Percentiles rank a stretch among this genome's conserved stretches.
These are phyloP conservation scores for Sterrhoptilus dennistouni DNA, from an alignment of 2,113 vertebrate species.

Conservation along the genomic window DNA sequence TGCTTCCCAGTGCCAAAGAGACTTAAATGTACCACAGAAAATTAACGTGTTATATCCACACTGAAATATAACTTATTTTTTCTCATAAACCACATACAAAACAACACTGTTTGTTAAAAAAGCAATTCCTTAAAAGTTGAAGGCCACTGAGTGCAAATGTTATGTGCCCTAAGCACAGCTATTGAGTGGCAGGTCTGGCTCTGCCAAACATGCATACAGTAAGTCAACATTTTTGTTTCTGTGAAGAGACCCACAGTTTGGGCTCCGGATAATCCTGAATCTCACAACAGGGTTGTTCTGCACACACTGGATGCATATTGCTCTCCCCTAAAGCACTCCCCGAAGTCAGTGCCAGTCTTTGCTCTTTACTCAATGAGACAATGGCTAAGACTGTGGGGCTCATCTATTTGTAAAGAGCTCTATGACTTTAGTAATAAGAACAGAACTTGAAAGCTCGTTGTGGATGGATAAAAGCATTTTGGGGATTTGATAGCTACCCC, in stretches of 20 bases:
- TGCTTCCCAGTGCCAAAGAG: background rate
- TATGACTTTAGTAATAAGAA: background rate
- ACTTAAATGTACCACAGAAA: background rate
- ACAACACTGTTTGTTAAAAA: background rate
- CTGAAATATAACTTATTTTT: background rate
- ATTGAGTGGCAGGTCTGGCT: background rate
- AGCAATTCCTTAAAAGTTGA: background rate
- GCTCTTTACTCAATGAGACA: background rate
- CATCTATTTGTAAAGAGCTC: background rate
- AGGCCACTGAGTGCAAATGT: background rate
- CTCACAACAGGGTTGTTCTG: background rate
- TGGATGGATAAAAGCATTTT: background rate
- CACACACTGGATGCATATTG: background rate
- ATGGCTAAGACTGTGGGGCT: background rate
- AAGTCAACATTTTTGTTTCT: background rate
- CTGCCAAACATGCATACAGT: rapidly evolving
- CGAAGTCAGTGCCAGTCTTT: background rate
- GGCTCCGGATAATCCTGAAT: background rate
- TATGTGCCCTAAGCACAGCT: background rate
- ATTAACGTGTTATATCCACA: rapidly evolving
- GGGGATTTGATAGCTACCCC: background rate
- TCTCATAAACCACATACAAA: background rate
- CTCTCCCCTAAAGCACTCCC: background rate
- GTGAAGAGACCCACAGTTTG: background rate
- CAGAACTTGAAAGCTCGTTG: background rate